A percentile compares a stretch with the other conserved stretches of the same genome.
phyloP scores from a whole-genome alignment of 2,888 invertebrate genomes.

The Pristionchus maxplancki region DNA sequence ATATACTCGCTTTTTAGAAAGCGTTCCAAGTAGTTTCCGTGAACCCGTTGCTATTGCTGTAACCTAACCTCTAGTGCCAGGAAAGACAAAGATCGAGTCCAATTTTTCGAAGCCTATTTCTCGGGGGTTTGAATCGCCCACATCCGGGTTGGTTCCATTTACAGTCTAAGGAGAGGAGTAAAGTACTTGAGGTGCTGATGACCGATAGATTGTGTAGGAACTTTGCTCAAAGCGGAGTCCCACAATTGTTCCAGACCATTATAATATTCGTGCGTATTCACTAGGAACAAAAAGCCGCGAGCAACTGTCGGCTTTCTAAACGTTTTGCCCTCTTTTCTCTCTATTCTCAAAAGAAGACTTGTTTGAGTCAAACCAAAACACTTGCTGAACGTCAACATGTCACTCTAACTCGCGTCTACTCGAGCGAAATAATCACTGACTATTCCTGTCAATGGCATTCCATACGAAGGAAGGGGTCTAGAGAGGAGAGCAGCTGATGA shows the following conservation, averaged over 20 bases:
- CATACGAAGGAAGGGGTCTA: background rate
- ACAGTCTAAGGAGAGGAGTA: background rate
- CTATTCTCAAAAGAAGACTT: background rate
- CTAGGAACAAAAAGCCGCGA: background rate
- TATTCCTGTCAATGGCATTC: no score
- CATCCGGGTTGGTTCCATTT: background rate
- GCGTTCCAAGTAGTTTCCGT: background rate
- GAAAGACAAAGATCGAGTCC: background rate
- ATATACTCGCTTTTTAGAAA: background rate
- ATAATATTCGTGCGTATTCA: background rate
- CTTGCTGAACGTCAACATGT: conserved; percentile 2
- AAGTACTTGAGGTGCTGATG: background rate
- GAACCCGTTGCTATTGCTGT: background rate
- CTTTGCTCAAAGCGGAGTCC: background rate
- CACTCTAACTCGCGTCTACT: background rate
- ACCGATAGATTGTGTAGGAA: background rate
- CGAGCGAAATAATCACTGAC: background rate
- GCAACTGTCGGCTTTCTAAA: background rate
- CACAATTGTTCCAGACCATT: background rate
- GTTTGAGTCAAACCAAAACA: conserved; percentile 14
- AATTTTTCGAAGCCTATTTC: background rate
- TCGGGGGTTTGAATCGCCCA: background rate
- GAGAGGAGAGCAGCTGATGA: background rate
- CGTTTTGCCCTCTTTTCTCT: conserved; percentile 11
- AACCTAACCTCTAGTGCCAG: background rate